A percentile compares a stretch with the other conserved stretches of the same genome.
phyloP scores from a whole-genome alignment of 2,888 invertebrate genomes.

The Invenusta paracnida region DNA sequence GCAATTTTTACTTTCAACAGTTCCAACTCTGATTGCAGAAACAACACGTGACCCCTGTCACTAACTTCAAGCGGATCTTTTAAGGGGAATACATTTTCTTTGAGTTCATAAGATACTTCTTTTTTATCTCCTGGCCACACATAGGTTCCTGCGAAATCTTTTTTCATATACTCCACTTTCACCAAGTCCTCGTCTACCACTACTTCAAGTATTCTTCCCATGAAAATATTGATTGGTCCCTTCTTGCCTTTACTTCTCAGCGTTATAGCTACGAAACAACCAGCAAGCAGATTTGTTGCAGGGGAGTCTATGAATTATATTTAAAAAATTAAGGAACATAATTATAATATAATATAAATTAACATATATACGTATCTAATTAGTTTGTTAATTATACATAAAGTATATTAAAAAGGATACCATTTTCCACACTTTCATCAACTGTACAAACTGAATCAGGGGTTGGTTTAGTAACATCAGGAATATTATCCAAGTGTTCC shows the following conservation, averaged over 20 bases:
- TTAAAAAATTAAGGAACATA: neutral
- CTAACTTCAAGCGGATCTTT: neutral
- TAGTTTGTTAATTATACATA: neutral
- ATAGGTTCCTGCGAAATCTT: slow-evolving; percentile 15
- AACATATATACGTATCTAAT: neutral
- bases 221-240: slow-evolving; percentile 11
- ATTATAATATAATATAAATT: neutral
- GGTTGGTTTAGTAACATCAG: no score
- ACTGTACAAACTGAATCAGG: no score
- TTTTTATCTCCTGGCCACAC: slow-evolving; percentile 14
- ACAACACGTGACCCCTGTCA: neutral
- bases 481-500: neutral
- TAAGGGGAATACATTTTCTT: neutral
- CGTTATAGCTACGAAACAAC: neutral
- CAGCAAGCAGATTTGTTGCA: neutral
- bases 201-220: slow-evolving; percentile 8
- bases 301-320: neutral
- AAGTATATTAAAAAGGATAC: neutral
- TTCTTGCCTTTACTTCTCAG: slow-evolving; percentile 25
- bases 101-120: neutral
- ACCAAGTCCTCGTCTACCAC: neutral
- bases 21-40: neutral
- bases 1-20: neutral
- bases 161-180: slow-evolving; percentile 11
- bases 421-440: neutral